Conservation (phyloP, 2,888 invertebrate species). For the Lycia hirtaria region DNA sequence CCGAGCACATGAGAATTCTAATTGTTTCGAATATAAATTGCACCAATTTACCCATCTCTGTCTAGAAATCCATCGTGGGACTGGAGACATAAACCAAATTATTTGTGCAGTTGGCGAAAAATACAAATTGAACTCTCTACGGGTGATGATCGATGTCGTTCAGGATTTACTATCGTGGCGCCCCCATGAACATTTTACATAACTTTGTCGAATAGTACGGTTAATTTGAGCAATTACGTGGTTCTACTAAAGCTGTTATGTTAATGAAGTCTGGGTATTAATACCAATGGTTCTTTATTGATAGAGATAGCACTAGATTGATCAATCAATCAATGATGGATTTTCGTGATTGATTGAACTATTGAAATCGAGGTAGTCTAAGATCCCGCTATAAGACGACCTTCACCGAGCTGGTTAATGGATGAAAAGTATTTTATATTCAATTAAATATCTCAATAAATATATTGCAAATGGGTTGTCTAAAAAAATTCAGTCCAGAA, state of each 20-base stretch:
- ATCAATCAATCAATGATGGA: too few relatives aligned
- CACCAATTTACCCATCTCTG: conserved; percentile 27
- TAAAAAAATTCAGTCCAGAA: too few relatives aligned
- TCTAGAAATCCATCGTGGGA: conserved; percentile 31
- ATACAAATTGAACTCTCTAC: neutral
- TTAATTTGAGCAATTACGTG: conserved; percentile 21
- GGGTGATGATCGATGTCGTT: neutral
- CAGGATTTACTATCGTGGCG: neutral
- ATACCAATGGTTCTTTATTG: conserved; percentile 2
- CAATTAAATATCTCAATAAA: too few relatives aligned
- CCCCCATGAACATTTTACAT: neutral
- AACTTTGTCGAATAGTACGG: neutral
- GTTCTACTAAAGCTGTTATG: conserved; percentile 17
- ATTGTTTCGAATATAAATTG: conserved; percentile 33
- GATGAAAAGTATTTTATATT: too few relatives aligned
- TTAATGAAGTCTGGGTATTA: conserved; percentile 1
- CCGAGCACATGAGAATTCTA: conserved; percentile 30
- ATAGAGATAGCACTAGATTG: neutral
- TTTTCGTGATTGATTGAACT: neutral
- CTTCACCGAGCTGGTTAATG: too few relatives aligned
- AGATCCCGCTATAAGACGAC: too few relatives aligned
- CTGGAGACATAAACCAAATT: conserved; percentile 4
- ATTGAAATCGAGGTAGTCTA: too few relatives aligned
- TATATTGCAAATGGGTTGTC: too few relatives aligned
- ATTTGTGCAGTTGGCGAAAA: neutral